Conservation (phyloP, 2,797 vertebrate species). For the Notamacropus eugenii region DNA sequence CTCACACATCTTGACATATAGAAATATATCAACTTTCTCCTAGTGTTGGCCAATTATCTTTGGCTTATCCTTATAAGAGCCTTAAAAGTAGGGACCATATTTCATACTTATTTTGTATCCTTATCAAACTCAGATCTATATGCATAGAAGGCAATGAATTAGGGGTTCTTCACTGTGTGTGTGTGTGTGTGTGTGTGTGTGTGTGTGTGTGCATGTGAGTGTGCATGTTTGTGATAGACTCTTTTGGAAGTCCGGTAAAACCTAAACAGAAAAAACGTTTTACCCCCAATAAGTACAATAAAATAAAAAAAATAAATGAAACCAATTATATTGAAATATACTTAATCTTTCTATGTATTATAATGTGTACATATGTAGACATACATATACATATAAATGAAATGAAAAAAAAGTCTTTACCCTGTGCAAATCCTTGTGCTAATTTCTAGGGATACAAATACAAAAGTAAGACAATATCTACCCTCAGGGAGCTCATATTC, state of each 20-base stretch:
- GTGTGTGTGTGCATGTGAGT: slow-evolving; percentile 31
- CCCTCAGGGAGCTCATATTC: background rate
- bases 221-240: slow-evolving; percentile 19
- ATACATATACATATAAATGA: too few relatives aligned
- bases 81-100: slow-evolving; percentile 3
- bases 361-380: too few relatives aligned
- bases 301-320: background rate
- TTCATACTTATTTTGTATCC: background rate
- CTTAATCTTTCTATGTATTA: too few relatives aligned
- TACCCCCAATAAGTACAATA: too few relatives aligned
- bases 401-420: too few relatives aligned
- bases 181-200: slow-evolving; percentile 38
- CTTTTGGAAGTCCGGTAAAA: background rate
- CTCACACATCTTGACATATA: too few relatives aligned
- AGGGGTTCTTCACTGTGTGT: background rate
- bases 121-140: too few relatives aligned
- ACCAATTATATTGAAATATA: too few relatives aligned
- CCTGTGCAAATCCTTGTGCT: background rate
- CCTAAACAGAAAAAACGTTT: too few relatives aligned
- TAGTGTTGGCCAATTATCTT: too few relatives aligned
- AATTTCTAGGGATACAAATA: background rate
- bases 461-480: background rate
- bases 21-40: too few relatives aligned
- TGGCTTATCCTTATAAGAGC: background rate
- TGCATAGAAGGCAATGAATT: too few relatives aligned